phyloP scores from a whole-genome alignment of 2,888 invertebrate genomes.

The Andrena marginata region DNA sequence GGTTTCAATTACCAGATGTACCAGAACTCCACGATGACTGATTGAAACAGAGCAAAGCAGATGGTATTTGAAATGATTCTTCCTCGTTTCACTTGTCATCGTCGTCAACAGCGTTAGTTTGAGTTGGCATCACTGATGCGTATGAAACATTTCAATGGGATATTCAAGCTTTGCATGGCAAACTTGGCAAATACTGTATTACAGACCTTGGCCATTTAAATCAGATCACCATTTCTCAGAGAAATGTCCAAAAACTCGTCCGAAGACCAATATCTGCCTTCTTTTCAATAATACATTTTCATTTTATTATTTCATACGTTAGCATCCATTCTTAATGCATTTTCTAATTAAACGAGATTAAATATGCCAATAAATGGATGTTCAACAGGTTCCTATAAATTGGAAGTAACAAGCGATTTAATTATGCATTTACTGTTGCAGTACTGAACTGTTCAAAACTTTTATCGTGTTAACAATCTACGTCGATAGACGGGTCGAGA shows the following conservation, averaged over 20 bases:
- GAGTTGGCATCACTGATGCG: background rate
- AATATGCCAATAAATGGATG: background rate
- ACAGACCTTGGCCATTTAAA: no score
- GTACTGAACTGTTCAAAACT: background rate
- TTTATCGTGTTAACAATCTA: background rate
- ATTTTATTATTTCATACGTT: no score
- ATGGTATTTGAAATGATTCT: constrained; percentile 5
- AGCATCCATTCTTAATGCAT: background rate
- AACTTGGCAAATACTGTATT: background rate
- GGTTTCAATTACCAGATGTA: constrained; percentile 33
- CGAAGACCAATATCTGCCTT: no score
- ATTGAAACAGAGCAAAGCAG: background rate
- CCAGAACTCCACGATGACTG: constrained; percentile 13
- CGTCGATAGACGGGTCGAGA: constrained; percentile 1
- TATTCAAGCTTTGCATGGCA: background rate
- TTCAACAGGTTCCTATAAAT: background rate
- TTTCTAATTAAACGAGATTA: background rate
- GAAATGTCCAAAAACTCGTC: no score
- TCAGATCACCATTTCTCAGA: no score
- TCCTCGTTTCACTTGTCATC: background rate
- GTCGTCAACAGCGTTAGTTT: background rate
- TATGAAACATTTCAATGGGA: no score
- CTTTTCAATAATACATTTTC: no score
- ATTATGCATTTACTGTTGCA: background rate
- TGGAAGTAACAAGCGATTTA: background rate